Conservation (phyloP, 2,888 invertebrate species). For the Lamellibrachia columna region DNA sequence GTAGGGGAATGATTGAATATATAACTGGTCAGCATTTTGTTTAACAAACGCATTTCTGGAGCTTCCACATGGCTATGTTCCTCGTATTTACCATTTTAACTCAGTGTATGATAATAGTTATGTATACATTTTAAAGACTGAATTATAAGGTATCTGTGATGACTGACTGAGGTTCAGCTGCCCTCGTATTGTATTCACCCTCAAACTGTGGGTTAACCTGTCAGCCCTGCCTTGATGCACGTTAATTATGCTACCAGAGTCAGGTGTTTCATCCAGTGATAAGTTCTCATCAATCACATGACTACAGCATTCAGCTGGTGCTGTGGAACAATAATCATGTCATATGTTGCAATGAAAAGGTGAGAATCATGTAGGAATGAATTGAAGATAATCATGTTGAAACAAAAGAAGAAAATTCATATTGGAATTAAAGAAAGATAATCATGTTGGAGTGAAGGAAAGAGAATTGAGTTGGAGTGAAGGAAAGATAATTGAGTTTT, state of each 20-base stretch:
- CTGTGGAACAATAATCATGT: not conserved
- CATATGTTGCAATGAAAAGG: not conserved
- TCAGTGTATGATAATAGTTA: not conserved
- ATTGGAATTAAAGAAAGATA: not conserved
- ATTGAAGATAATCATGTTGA: not conserved
- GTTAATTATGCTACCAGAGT: not conserved
- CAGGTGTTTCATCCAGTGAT: not conserved
- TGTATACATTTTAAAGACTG: constrained; percentile 1
- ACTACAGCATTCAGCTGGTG: not conserved
- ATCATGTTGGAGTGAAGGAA: not conserved
- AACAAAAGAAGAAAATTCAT: not conserved
- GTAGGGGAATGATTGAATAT: not conserved
- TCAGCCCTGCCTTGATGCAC: not conserved
- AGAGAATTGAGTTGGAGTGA: not conserved
- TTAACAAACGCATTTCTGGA: not conserved
- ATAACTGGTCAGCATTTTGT: not conserved
- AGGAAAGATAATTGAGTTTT: not conserved
- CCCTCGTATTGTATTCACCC: not conserved
- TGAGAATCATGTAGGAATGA: not conserved
- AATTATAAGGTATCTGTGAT: not conserved
- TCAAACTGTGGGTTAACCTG: not conserved
- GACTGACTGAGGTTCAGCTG: not conserved
- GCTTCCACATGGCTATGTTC: not conserved
- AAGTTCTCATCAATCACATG: too few species aligned
- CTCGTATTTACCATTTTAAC: not conserved